Percentiles rank a stretch among this genome's conserved stretches.
phyloP scores from a whole-genome alignment of 2,888 invertebrate genomes.

The Leptinotarsa tumamoca region DNA sequence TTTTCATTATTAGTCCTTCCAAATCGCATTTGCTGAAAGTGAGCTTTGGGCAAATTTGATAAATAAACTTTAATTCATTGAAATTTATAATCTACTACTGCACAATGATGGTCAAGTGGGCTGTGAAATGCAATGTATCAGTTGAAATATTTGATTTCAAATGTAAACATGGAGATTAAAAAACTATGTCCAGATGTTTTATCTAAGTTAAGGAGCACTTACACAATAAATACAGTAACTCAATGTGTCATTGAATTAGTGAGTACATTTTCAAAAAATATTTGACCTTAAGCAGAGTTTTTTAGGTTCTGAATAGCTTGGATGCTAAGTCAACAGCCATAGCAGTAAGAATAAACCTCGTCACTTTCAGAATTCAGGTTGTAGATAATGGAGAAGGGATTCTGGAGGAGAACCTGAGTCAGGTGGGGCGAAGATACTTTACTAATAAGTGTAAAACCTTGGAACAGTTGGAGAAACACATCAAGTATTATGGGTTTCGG shows the following conservation, averaged over 20 bases:
- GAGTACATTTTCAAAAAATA: constrained; percentile 44
- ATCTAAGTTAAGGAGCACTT: constrained; percentile 70
- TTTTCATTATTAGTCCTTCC: too few relatives aligned
- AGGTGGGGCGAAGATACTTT: constrained; percentile 73
- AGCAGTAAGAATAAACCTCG: constrained; percentile 75
- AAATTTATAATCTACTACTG: too few relatives aligned
- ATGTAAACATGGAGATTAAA: constrained; percentile 58
- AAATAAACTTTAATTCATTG: too few relatives aligned
- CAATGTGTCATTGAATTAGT: constrained; percentile 77
- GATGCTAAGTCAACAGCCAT: constrained; percentile 79
- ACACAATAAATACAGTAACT: constrained; percentile 69
- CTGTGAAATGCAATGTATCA: neutral
- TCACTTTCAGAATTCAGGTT: constrained; percentile 75
- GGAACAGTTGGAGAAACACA: constrained; percentile 68
- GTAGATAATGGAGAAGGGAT: constrained; percentile 84
- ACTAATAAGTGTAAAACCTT: constrained; percentile 75
- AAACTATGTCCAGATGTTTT: constrained; percentile 65
- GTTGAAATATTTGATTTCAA: constrained; percentile 17
- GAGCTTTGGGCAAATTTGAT: too few relatives aligned
- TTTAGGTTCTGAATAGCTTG: constrained; percentile 77
- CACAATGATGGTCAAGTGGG: constrained; percentile 4
- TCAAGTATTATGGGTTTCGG: constrained; percentile 74
- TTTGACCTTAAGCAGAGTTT: constrained; percentile 18
- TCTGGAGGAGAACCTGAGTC: constrained; percentile 68
- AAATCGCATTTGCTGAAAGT: too few relatives aligned